Percentiles rank a stretch among this genome's conserved stretches.
phyloP scores from a whole-genome alignment of 2,797 vertebrate genomes.

The Muscicapa striata region DNA sequence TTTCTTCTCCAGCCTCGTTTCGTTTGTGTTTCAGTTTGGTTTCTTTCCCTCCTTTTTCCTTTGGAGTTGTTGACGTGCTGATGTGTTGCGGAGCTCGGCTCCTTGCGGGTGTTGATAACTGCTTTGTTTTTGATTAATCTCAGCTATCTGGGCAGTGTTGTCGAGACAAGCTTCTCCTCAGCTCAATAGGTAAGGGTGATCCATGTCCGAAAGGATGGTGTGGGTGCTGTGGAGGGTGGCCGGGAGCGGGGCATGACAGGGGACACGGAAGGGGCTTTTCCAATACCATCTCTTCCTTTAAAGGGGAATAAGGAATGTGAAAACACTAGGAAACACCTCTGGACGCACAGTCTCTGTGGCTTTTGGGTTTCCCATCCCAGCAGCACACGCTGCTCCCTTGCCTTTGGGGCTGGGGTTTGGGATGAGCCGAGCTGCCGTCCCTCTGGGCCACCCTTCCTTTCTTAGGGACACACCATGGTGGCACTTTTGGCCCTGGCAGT shows the following conservation, averaged over 20 bases:
- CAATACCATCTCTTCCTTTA: conserved; percentile 95
- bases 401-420: neutral
- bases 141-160: conserved; percentile 99
- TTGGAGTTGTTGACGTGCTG: conserved; percentile 77
- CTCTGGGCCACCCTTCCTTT: neutral
- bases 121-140: conserved; percentile 99
- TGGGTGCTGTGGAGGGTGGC: conserved; percentile 80
- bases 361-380: conserved; percentile 74
- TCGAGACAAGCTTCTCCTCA: conserved; percentile 99
- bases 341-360: conserved; percentile 62
- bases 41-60: conserved; percentile 64
- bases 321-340: conserved; percentile 71
- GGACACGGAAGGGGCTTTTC: conserved; percentile 83
- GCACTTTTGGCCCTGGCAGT: neutral
- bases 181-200: conserved; percentile 99
- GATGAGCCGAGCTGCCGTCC: neutral
- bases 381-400: neutral
- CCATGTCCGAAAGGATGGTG: conserved; percentile 95
- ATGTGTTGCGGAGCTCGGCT: conserved; percentile 81
- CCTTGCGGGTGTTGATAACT: conserved; percentile 86
- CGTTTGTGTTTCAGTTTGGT: conserved; percentile 54
- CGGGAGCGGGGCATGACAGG: conserved; percentile 88
- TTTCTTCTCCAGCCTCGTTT: conserved; percentile 74
- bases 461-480: neutral
- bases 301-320: conserved; percentile 90